Base-by-base conservation (phyloP, 1,140 invertebrate genomes). In the Heliconius melpomene region DNA sequence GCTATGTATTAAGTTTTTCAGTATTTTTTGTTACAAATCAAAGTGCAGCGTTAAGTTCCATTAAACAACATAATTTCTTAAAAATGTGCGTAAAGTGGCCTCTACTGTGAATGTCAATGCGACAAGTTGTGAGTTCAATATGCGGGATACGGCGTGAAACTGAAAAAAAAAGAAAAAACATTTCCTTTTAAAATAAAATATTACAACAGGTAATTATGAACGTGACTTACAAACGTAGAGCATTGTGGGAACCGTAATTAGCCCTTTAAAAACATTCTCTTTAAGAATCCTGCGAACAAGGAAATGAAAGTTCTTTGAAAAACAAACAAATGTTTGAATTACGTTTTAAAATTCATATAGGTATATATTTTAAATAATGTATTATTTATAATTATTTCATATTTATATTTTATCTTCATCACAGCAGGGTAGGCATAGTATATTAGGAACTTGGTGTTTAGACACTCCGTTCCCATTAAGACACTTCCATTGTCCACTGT, bases 201-300 rank as follows among this genome's bases (percentile, higher is more conserved):
- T 60, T 23, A 60, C 54, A 60, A 60, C n/a, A 60, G n/a, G 54
- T 60, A 66, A 66, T 29, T 29, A n/a, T 66, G 60, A 29, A 66
- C 13, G 60, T 66, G 60, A 26, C 23, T 66, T 29, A 66, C 3
- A 66, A 66, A 8, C 60, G 60, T 66, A 66, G 29, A 66, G 60
- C 60, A 66, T 66, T 66, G 26, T 66, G 9, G 60, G n/a, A 26
- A 66, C 60, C 26, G 60, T 29, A 66, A 66, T 66, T 66, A 66
- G 60, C 60, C 60, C 60, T 66, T 66, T 66, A 66, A 23, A 13
- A 66, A 66, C 13, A 29, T 66, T 26, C 26, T 66, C 60, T 13
- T 57, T 66, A 66, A 16, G 26, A 66, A 8, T 66, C 60, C 60
- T 66, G 26, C 13, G 13, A 13, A 11, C 60, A 66, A 66, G 60